These are phyloP conservation scores for Salvator merianae DNA, from an alignment of 2,113 vertebrate species.

Conservation along the genomic window DNA sequence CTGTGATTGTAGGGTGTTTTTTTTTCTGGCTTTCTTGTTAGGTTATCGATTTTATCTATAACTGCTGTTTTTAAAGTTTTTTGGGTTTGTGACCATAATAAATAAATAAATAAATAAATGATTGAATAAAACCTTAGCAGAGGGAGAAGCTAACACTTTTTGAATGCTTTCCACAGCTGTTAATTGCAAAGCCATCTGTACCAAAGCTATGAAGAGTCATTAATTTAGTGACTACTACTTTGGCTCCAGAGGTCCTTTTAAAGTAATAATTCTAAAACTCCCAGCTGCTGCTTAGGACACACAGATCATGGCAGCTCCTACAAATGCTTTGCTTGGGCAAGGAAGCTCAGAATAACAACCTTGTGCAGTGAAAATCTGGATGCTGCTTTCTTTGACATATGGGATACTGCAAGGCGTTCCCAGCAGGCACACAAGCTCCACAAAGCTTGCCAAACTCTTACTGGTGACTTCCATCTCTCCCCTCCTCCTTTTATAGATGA, in stretches of 20 bases:
- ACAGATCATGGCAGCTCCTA: conserved; percentile 43
- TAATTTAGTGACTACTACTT: not conserved
- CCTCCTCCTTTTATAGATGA: not conserved
- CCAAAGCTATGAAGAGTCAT: not conserved
- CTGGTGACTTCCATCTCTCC: not conserved
- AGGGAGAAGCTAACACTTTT: not conserved
- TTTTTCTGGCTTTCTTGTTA: too few species aligned
- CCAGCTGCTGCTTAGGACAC: conserved; percentile 25
- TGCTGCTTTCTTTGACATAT: conserved; percentile 2
- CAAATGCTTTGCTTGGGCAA: conserved; percentile 28
- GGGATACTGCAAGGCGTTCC: not conserved
- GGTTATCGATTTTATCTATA: too few species aligned
- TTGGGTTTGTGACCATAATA: too few species aligned
- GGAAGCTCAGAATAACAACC: not conserved
- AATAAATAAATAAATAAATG: too few species aligned
- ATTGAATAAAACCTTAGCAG: not conserved
- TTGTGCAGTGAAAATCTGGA: not conserved
- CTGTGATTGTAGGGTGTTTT: too few species aligned
- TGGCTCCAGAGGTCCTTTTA: not conserved
- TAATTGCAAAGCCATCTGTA: not conserved
- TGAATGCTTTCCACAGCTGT: not conserved
- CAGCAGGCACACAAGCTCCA: not conserved
- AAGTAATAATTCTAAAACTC: not conserved
- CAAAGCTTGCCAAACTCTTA: not conserved
- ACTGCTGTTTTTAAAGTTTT: too few species aligned